Conservation (phyloP, 2,888 invertebrate species). For the Drosophila pegasa region DNA sequence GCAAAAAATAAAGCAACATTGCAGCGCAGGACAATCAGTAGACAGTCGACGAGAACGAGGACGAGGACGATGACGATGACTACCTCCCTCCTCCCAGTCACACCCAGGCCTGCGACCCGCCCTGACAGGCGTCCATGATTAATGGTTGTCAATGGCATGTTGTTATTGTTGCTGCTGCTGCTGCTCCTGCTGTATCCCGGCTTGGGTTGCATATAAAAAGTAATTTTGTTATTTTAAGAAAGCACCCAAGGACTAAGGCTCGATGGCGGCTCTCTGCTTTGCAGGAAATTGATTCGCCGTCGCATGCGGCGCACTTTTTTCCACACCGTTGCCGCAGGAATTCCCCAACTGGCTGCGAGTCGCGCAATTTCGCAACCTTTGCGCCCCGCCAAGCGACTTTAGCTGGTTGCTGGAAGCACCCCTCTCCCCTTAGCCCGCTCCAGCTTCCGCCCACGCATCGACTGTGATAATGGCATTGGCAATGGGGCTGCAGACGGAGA, state of each 20-base stretch:
- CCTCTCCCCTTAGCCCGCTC: neutral
- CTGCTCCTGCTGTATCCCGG: slow-evolving; percentile 33
- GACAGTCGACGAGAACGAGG: slow-evolving; percentile 37
- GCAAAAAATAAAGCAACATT: slow-evolving; percentile 47
- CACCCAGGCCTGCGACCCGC: slow-evolving; percentile 58
- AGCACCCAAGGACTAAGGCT: slow-evolving; percentile 57
- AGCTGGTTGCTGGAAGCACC: slow-evolving; percentile 8
- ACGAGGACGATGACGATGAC: slow-evolving; percentile 21
- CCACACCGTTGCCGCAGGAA: slow-evolving; percentile 74
- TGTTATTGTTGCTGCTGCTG: slow-evolving; percentile 49
- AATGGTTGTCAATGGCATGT: slow-evolving; percentile 85
- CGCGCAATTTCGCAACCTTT: slow-evolving; percentile 75
- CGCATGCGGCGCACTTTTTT: slow-evolving; percentile 68
- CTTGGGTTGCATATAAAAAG: slow-evolving; percentile 72
- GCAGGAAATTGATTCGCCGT: slow-evolving; percentile 79
- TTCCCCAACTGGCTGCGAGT: slow-evolving; percentile 68
- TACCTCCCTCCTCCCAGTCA: slow-evolving; percentile 17
- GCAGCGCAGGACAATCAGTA: slow-evolving; percentile 73
- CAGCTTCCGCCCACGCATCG: slow-evolving; percentile 29
- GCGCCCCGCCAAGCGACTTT: slow-evolving; percentile 65
- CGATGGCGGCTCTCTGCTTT: slow-evolving; percentile 40
- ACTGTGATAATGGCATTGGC: slow-evolving; percentile 81
- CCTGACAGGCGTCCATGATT: slow-evolving; percentile 85
- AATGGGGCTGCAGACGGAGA: slow-evolving; percentile 43
- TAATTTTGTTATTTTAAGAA: slow-evolving; percentile 82